phyloP scores from a whole-genome alignment of 2,797 vertebrate species.

The Aeoliscus strigatus region DNA sequence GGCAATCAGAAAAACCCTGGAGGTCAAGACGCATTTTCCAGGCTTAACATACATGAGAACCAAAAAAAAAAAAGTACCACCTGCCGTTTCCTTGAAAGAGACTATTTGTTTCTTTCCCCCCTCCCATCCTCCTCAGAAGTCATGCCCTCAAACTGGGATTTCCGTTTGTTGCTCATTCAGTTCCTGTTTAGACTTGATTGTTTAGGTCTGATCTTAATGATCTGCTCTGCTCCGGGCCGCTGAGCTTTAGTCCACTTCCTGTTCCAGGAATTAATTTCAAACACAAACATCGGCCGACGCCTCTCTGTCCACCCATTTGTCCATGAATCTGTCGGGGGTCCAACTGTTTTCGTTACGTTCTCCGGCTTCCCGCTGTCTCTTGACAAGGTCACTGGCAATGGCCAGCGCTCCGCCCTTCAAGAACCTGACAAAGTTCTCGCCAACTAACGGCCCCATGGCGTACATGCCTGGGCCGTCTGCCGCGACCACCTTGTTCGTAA shows the following conservation, averaged over 20 bases:
- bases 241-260: neutral
- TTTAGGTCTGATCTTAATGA: no score
- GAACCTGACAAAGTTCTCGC: constrained; percentile 83
- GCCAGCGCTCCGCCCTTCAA: constrained; percentile 78
- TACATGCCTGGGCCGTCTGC: constrained; percentile 70
- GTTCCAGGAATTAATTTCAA: constrained; percentile 7
- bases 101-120: neutral
- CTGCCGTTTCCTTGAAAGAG: no score
- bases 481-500: constrained; percentile 60
- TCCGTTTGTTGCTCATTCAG: neutral
- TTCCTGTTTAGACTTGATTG: no score
- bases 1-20: no score
- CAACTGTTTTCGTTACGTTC: neutral
- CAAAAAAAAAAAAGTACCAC: no score
- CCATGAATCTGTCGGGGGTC: neutral
- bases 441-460: constrained; percentile 79
- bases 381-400: constrained; percentile 66
- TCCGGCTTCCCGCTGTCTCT: constrained; percentile 14
- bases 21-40: no score
- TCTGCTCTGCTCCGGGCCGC: no score
- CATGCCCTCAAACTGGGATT: neutral
- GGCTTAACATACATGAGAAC: no score
- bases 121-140: no score
- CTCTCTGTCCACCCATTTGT: constrained; percentile 27
- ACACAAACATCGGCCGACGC: constrained; percentile 7